Conservation (phyloP, 2,113 vertebrate genomes). For the Marmota flaviventris region DNA sequence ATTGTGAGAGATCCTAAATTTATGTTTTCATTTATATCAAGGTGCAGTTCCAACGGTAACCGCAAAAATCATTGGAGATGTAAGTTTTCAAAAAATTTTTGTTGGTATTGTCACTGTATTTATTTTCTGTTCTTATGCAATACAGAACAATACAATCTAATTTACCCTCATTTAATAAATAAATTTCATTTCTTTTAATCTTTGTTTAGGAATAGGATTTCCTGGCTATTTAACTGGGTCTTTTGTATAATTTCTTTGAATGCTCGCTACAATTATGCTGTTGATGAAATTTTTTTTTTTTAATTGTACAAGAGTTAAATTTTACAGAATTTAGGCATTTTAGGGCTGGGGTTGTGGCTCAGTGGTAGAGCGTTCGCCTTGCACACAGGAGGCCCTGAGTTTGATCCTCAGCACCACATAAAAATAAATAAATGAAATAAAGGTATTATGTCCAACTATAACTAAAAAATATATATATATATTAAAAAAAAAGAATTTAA, state of each 20-base stretch:
- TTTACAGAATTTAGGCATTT: not conserved
- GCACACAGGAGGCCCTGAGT: too few species aligned
- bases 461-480: too few species aligned
- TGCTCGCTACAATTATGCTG: not conserved
- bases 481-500: too few species aligned
- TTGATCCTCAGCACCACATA: too few species aligned
- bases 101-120: constrained; percentile 51
- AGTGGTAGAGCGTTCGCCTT: too few species aligned
- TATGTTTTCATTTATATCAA: constrained; percentile 86
- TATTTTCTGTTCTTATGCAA: constrained; percentile 16
- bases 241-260: constrained; percentile 42
- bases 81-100: constrained; percentile 88
- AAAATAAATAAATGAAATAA: too few species aligned
- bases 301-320: constrained; percentile 21
- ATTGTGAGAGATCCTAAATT: constrained; percentile 51
- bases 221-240: constrained; percentile 7
- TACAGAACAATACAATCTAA: not conserved
- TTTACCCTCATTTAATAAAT: constrained; percentile 24
- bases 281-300: constrained; percentile 2
- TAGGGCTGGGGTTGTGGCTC: too few species aligned
- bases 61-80: constrained; percentile 96
- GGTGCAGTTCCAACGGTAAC: constrained; percentile 95
- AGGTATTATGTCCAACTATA: too few species aligned
- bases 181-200: not conserved
- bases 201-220: constrained; percentile 55